Base-by-base conservation (phyloP, 2,113 vertebrate species). In the Verasper variegatus region DNA sequence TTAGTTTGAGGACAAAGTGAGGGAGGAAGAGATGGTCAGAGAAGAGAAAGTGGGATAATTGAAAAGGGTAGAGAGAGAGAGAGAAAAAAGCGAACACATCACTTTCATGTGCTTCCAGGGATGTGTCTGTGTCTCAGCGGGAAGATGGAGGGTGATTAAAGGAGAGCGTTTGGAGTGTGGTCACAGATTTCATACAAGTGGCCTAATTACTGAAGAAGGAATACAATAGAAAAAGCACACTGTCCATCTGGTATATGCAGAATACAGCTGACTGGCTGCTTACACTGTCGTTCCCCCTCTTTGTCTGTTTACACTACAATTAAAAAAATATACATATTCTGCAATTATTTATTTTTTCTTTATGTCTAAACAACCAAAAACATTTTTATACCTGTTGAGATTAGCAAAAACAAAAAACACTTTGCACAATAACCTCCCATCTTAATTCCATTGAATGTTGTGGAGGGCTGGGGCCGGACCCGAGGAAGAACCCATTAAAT, bases 31-130 rank as follows among this genome's bases (percentile, higher is more conserved):
- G 18, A 60, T 11, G 15, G 47, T 23, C 0, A 42, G 64, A 55
- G 52, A 67, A 49, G 55, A 49, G 54, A 65, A 45, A 70, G 70
- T n/a, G 26, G 73, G 20, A 68, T 23, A 15, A 27, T 40, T 72
- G 3, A 47, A 72, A 62, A 72, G 51, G 23, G 27, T 7, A 9
- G 6, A 74, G 51, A 52, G 45, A 10, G 20, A 49, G 31, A 49
- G 45, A n/a, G 51, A 49, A 5, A 15, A 47, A 15, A 14, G 15
- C 10, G 13, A 49, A 17, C n/a, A 57, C 55, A 57, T 61, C 58
- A 15, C 85, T 91, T 84, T 88, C 24, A 90, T 93, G 74, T 81
- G 55, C 72, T 62, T 79, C 83, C 78, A 79, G 13, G 60, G 35
- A 65, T 72, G 71, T 68, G 71, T 52, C 72, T 73, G 67, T 24